Evolutionary conservation across 2,888 invertebrate genomes (phyloP).

Genomic region (Octodonta nipae): DNA sequence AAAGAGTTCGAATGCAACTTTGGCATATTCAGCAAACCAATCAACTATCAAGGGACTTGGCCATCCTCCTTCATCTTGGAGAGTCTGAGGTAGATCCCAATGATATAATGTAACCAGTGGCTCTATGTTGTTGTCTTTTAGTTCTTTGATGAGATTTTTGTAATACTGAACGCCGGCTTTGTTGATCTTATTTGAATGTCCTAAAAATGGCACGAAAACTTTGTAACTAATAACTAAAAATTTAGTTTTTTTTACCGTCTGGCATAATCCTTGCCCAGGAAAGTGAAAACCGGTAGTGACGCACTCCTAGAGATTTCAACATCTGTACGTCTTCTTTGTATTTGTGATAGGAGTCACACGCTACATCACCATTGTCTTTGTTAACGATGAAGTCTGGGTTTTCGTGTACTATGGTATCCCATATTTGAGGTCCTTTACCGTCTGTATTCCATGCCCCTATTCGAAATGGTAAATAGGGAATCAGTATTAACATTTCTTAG

Average conservation of each 20-base stretch:
- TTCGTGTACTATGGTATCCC: conserved; percentile 28
- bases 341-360: conserved; percentile 55
- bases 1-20: conserved; percentile 28
- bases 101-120: conserved; percentile 43
- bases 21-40: conserved; percentile 42
- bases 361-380: conserved; percentile 47
- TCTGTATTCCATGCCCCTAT: conserved; percentile 30
- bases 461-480: no score
- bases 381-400: conserved; percentile 41
- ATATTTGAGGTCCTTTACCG: conserved; percentile 18
- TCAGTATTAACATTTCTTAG: no score
- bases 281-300: conserved; percentile 58
- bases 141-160: conserved; percentile 22
- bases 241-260: no score
- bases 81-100: conserved; percentile 42
- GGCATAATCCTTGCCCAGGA: conserved; percentile 68
- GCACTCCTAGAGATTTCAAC: conserved; percentile 47
- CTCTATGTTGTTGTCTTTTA: conserved; percentile 39
- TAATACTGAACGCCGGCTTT: conserved; percentile 46
- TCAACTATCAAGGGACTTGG: conserved; percentile 40
- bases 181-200: conserved; percentile 54
- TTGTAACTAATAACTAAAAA: no score
- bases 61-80: conserved; percentile 35
- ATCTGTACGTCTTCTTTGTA: conserved; percentile 51
- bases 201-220: no score